phyloP scores from a whole-genome alignment of 2,113 vertebrate genomes.

The Addax nasomaculatus region DNA sequence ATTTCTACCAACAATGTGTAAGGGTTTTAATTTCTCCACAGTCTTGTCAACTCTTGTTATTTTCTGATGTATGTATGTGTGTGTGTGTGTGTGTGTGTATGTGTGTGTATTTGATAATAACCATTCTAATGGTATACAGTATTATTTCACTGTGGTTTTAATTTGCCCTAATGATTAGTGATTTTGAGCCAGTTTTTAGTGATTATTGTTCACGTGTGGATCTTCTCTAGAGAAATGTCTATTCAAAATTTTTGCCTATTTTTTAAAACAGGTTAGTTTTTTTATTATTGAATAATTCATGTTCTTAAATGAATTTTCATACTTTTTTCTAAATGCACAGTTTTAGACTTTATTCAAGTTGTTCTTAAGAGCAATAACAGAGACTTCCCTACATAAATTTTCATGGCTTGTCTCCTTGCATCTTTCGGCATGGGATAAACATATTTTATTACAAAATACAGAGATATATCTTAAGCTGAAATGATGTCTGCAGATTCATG shows the following conservation, averaged over 20 bases:
- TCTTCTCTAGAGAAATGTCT: not conserved
- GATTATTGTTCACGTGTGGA: not conserved
- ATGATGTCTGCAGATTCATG: not conserved
- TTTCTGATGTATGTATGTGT: not conserved
- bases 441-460: not conserved
- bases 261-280: not conserved
- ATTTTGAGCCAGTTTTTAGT: not conserved
- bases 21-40: not conserved
- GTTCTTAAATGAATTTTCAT: not conserved
- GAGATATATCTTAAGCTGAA: not conserved
- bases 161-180: not conserved
- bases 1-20: not conserved
- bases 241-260: not conserved
- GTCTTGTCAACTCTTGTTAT: not conserved
- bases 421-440: not conserved
- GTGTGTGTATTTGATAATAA: not conserved
- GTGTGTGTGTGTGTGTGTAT: not conserved
- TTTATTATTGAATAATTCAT: not conserved
- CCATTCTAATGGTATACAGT: not conserved
- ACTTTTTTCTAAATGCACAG: not conserved
- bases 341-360: not conserved
- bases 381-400: not conserved
- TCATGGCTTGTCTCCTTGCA: not conserved
- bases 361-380: not conserved
- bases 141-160: not conserved